A percentile compares a stretch with the other conserved stretches of the same genome.
phyloP scores from a whole-genome alignment of 2,113 vertebrate genomes.

The Oxygymnocypris stewartii region DNA sequence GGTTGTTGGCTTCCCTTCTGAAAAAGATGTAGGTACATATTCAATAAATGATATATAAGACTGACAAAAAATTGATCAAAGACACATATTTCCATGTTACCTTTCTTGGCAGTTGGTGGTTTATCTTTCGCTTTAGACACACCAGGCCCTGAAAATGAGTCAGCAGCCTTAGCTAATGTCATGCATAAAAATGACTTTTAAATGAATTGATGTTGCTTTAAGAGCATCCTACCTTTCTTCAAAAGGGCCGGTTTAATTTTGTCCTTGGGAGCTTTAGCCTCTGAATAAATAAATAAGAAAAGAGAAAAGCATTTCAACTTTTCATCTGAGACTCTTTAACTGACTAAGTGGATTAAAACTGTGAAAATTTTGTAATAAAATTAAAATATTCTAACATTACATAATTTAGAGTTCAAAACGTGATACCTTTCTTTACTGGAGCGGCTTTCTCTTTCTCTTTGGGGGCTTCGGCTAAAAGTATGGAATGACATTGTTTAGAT shows the following conservation, averaged over 20 bases:
- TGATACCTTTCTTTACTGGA: slow-evolving; percentile 22
- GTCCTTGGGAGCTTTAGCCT: slow-evolving; percentile 2
- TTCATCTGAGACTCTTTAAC: neutral
- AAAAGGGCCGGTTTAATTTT: neutral
- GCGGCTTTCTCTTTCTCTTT: slow-evolving; percentile 23
- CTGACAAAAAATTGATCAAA: neutral
- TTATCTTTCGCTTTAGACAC: slow-evolving; percentile 16
- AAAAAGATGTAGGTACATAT: neutral
- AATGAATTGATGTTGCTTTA: neutral
- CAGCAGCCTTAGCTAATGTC: neutral
- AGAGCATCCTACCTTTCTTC: slow-evolving; percentile 1
- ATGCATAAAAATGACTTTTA: neutral
- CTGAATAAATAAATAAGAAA: neutral
- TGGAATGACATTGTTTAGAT: neutral
- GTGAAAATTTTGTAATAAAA: neutral
- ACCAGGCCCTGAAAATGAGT: slow-evolving; percentile 30
- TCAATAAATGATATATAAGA: neutral
- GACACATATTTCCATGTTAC: neutral
- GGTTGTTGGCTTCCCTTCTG: neutral
- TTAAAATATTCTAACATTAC: neutral
- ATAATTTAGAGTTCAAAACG: neutral
- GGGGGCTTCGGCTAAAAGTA: slow-evolving; percentile 4
- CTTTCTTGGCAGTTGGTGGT: neutral
- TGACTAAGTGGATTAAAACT: neutral
- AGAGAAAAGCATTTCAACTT: neutral